Base-by-base conservation (phyloP, 1,140 invertebrate species). In the Temnothorax curvispinosus region DNA sequence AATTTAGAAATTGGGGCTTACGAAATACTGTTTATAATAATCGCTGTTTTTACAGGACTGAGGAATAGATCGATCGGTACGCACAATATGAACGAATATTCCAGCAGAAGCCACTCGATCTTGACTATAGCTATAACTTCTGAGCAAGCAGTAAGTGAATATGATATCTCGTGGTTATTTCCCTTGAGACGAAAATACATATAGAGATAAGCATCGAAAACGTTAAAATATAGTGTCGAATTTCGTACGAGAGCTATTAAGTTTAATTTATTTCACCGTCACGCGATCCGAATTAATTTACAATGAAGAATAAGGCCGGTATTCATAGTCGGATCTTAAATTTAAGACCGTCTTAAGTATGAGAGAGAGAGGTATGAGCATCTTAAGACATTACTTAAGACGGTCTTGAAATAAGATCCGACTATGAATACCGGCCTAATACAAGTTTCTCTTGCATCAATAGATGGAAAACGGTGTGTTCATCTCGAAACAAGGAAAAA, bases 41-140 rank as follows among this genome's bases (percentile, higher is more conserved):
- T 21, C 11, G 11, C 18, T 82, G 41, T 71, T 81, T 86, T 95
- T 88, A 11, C 80, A 98, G 98, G 98, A 18, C 97, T 98, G 96
- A 96, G 97, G 82, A 98, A 99, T 94, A 96, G 98, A 81, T 97
- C 98, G 8, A 97, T 98, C 2, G 98, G 98, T 62, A 95, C 97
- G 32, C 99, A 99, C 94, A 98, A 98, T 87, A 99, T 99, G 99
- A 99, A 99, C 94, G 98, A 99, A 72, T 97, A 99, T 94, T 99
- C 98, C 0, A 99, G 98, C 72, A 96, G 99, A 87, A 99, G 98
- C 90, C 99, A 99, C 95, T 99, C 99, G 1, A 97, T 99, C 76
- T 96, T 99, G 52, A 99, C 98, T 1, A 97, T 99, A 52, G 97
- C 97, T 90, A 97, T 98, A 89, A 97, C 97, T 5, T 97, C 98